Evolutionary conservation across 2,797 vertebrate species (phyloP), one percentile per base, ranked within the genome.

Genomic region (Denticeps clupeoides): DNA sequence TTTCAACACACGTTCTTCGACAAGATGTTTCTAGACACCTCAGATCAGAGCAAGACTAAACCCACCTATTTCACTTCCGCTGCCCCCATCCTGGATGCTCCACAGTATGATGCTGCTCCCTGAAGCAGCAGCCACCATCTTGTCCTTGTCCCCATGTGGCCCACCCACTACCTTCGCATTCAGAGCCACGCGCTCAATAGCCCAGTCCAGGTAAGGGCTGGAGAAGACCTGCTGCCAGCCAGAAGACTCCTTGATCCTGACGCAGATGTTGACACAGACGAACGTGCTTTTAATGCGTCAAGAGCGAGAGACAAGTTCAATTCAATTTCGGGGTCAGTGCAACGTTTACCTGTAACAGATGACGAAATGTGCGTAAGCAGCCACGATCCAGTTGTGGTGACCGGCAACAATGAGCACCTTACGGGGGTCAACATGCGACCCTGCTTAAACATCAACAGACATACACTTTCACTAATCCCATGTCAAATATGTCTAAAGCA

Each of bases 311-410:
- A n/a, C n/a, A n/a, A n/a, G n/a, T n/a, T n/a, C n/a, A n/a, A n/a
- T n/a, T n/a, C n/a, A n/a, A n/a, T n/a, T n/a, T n/a, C n/a, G n/a
- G n/a, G n/a, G n/a, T n/a, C n/a, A n/a, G n/a, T n/a, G n/a, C n/a
- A n/a, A n/a, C n/a, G n/a, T n/a, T n/a, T n/a, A 98, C 95, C 95
- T 95, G 81, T 99, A 99, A 68, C 95, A 99, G 69, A 99, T 95
- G 59, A 93, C 93, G 63, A 90, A 98, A 70, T 98, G 93, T 5
- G 93, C 93, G 48, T 97, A 99, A 1, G 95, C 93, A 58, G 88
- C 90, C 43, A 97, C 95, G 54, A 99, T 99, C 95, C 95, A 99
- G 64, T 98, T 99, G 75, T 99, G 93, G 64, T 99, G 95, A 59
- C 95, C 95, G 10, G 92, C 86, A 21, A 99, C 84, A 46, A 98